These are phyloP conservation scores for Ailuropoda melanoleuca DNA, from an alignment of 2,113 vertebrate genomes.

Conservation along the genomic window DNA sequence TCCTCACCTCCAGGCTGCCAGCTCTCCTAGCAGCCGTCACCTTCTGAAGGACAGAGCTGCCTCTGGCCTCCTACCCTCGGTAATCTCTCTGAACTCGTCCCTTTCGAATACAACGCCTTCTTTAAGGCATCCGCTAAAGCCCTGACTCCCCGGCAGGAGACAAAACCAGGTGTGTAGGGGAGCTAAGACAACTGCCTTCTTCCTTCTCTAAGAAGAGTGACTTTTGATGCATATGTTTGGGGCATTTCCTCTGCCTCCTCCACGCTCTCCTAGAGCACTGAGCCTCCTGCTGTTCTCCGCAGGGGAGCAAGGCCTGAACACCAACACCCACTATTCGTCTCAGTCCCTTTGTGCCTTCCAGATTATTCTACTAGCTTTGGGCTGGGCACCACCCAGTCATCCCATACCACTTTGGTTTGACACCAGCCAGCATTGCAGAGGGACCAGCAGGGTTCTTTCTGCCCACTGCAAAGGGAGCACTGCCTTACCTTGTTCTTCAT, in stretches of 20 bases:
- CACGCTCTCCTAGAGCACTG: not conserved
- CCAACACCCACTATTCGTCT: not conserved
- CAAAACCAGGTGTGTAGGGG: not conserved
- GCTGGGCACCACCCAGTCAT: not conserved
- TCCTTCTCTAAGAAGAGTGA: not conserved
- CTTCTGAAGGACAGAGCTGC: conserved; percentile 20
- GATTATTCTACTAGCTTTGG: not conserved
- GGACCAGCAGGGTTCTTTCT: not conserved
- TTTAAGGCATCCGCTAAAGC: not conserved
- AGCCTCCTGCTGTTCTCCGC: not conserved
- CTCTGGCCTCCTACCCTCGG: not conserved
- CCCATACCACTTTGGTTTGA: not conserved
- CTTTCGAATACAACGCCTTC: not conserved
- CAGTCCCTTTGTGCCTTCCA: not conserved
- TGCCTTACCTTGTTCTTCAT: not conserved
- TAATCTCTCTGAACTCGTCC: not conserved
- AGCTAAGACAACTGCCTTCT: not conserved
- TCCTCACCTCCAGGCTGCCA: not conserved
- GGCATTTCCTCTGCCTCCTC: not conserved
- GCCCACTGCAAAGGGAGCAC: not conserved
- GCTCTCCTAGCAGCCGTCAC: not conserved
- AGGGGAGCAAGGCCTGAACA: not conserved
- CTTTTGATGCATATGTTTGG: not conserved
- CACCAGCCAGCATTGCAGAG: not conserved
- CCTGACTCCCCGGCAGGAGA: not conserved